phyloP scores from a whole-genome alignment of 2,797 vertebrate species.

The Sebastes nivosus region DNA sequence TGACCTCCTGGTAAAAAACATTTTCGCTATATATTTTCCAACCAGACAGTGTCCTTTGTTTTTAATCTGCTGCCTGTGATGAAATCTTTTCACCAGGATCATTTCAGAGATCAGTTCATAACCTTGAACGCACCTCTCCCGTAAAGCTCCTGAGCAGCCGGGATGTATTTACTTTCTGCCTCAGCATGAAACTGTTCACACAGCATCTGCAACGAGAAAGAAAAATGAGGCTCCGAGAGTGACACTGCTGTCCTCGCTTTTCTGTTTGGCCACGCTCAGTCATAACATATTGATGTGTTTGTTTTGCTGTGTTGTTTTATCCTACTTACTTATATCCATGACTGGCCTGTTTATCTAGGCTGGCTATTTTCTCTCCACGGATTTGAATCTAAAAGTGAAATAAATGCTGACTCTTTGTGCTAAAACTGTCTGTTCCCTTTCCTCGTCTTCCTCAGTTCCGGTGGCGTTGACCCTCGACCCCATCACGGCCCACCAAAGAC shows the following conservation, averaged over 20 bases:
- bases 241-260: slow-evolving; percentile 19
- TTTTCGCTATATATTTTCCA: background rate
- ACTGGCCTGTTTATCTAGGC: background rate
- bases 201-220: slow-evolving; percentile 10
- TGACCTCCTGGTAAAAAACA: background rate
- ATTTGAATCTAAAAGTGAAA: background rate
- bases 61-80: slow-evolving; percentile 6
- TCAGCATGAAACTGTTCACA: slow-evolving; percentile 40
- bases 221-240: slow-evolving; percentile 22
- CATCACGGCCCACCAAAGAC: slow-evolving; percentile 94
- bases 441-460: slow-evolving; percentile 82
- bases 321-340: background rate
- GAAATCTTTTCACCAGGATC: background rate
- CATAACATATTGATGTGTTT: slow-evolving; percentile 19
- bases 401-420: background rate
- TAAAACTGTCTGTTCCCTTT: slow-evolving; percentile 3
- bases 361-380: background rate
- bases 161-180: slow-evolving; percentile 18
- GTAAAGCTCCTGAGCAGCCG: slow-evolving; percentile 18
- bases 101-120: slow-evolving; percentile 13
- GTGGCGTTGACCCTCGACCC: slow-evolving; percentile 94
- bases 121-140: slow-evolving; percentile 20
- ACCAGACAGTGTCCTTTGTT: background rate
- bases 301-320: background rate
- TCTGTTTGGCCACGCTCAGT: slow-evolving; percentile 24